Evolutionary conservation across 2,797 vertebrate genomes (phyloP), one percentile per base, ranked within the genome.

Genomic region (Melanotaenia boesemani): DNA sequence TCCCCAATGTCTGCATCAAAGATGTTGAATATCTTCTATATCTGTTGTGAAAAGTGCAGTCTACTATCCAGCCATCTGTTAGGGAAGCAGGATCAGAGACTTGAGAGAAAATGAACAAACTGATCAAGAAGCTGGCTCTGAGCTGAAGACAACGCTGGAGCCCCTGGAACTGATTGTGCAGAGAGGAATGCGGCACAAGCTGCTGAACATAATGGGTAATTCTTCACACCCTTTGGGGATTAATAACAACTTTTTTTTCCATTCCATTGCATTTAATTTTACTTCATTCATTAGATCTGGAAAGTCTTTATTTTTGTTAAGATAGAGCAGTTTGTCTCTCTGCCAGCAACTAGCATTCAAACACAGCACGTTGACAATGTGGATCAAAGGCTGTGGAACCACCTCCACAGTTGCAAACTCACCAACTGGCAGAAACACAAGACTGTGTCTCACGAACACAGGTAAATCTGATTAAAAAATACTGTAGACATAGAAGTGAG

Each of bases 331-430:
- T 57, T 67, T 72, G 62, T 64, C 37, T 78, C 36, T 56, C 39
- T 56, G 74, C 74, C 76, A 77, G 26, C 26, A 63, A 32, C 24
- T 8, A 16, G 24, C 41, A 52, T 77, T n/a, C 28, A 13, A 22
- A 6, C 65, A 64, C 68, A 62, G 18, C 2, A 13, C n/a, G 22
- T 65, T 41, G 24, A 69, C 18, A 67, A 8, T 8, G 66, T 32
- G 55, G 66, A 84, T 86, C 72, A 79, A 67, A 83, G 71, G 34
- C 59, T 50, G 32, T 34, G 46, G 48, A 41, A 24, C 56, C 73
- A 68, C 80, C 67, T 72, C 76, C 68, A 61, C 66, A 52, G 62
- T 68, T 56, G 30, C 66, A 83, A 79, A 73, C 36, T 60, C 20
- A 39, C 63, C 56, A 79, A 34, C 74, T 71, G 80, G 61, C 70